These are phyloP conservation scores for Dasysyrphus tricinctus DNA, from an alignment of 2,888 invertebrate genomes.

Conservation along the genomic window DNA sequence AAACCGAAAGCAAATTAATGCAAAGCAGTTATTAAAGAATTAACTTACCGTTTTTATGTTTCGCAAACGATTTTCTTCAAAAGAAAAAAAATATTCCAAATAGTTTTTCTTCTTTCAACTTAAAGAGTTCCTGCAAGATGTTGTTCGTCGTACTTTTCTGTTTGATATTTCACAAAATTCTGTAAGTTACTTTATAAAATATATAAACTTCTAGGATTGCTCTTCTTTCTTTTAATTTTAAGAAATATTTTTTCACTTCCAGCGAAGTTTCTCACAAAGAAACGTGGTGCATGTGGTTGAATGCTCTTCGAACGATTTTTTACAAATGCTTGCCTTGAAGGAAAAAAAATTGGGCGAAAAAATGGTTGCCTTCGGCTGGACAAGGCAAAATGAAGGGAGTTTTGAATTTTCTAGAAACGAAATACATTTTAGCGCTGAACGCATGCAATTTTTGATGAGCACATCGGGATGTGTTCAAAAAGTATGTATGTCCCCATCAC, in stretches of 20 bases:
- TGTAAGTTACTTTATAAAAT: slow-evolving; percentile 11
- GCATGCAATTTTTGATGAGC: slow-evolving; percentile 30
- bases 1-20: slow-evolving; percentile 30
- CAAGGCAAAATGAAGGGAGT: slow-evolving; percentile 44
- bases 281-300: slow-evolving; percentile 74
- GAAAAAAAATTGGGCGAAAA: slow-evolving; percentile 71
- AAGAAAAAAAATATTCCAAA: slow-evolving; percentile 72
- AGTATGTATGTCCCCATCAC: background rate
- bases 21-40: background rate
- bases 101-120: background rate
- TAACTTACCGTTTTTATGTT: slow-evolving; percentile 43
- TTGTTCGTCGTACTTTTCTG: slow-evolving; percentile 11
- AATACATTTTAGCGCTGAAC: slow-evolving; percentile 46
- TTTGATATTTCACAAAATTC: slow-evolving; percentile 42
- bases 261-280: slow-evolving; percentile 77
- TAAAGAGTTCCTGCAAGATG: slow-evolving; percentile 37
- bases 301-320: slow-evolving; percentile 60
- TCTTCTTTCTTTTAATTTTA: slow-evolving; percentile 20
- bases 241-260: slow-evolving; percentile 70
- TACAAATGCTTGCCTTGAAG: slow-evolving; percentile 56
- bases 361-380: slow-evolving; percentile 46
- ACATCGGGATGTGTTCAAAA: slow-evolving; percentile 26
- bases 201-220: slow-evolving; percentile 25
- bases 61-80: slow-evolving; percentile 51
- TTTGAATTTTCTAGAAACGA: slow-evolving; percentile 77